Conservation (phyloP, 2,797 vertebrate genomes). For the Pseudochromis fuscus region DNA sequence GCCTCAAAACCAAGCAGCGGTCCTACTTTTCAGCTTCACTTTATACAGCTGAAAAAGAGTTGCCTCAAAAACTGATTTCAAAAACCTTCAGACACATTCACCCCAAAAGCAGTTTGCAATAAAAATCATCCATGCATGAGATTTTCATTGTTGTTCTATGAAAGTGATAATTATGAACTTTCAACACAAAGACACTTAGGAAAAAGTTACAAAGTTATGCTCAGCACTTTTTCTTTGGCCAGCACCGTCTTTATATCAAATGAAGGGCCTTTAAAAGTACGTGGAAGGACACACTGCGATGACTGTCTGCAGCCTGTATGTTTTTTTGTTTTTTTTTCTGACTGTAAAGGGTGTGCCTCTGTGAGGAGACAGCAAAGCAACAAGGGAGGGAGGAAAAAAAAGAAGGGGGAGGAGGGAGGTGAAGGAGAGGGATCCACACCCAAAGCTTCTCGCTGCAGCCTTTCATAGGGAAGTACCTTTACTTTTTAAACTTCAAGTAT, state of each 20-base stretch:
- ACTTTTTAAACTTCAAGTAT: slow-evolving; percentile 46
- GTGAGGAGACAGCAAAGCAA: slow-evolving; percentile 71
- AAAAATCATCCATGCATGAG: neutral
- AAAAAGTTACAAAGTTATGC: slow-evolving; percentile 8
- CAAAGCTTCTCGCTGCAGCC: slow-evolving; percentile 67
- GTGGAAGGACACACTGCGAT: slow-evolving; percentile 1
- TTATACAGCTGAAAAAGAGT: neutral
- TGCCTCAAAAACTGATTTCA: neutral
- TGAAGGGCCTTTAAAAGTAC: slow-evolving; percentile 18
- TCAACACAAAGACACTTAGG: neutral
- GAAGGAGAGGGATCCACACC: slow-evolving; percentile 78
- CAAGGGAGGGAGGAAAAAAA: slow-evolving; percentile 59
- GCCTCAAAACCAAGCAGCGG: slow-evolving; percentile 22
- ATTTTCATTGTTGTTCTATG: neutral
- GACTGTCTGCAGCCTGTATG: slow-evolving; percentile 28
- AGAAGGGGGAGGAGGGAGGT: slow-evolving; percentile 61
- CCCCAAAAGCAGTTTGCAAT: slow-evolving; percentile 8
- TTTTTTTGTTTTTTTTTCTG: slow-evolving; percentile 25
- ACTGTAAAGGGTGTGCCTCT: slow-evolving; percentile 78
- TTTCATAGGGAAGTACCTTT: slow-evolving; percentile 51
- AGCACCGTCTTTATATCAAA: neutral
- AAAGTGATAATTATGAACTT: neutral
- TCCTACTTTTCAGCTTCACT: slow-evolving; percentile 20
- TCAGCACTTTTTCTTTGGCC: slow-evolving; percentile 10
- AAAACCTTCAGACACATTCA: slow-evolving; percentile 9